Conservation (phyloP, 2,888 invertebrate species). For the Eudasyphora cyanicolor region DNA sequence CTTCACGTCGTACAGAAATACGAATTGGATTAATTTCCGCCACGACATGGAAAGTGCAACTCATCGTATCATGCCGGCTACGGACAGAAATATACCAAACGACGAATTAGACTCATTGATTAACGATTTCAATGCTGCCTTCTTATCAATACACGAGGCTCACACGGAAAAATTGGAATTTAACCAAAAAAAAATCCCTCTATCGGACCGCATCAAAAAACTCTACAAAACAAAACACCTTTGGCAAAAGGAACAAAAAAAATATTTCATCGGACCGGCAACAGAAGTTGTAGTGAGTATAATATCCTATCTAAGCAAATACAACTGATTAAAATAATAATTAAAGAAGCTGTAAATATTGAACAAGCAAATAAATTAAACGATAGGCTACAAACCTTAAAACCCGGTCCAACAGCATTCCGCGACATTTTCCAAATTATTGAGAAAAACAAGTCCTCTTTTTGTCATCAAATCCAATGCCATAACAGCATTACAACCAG, state of each 20-base stretch:
- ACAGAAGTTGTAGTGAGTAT: slow-evolving; percentile 14
- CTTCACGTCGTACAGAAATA: slow-evolving; percentile 15
- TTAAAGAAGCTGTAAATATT: neutral
- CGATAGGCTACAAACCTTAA: neutral
- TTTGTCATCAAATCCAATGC: too few species aligned
- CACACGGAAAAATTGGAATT: neutral
- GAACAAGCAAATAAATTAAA: neutral
- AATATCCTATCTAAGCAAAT: slow-evolving; percentile 19
- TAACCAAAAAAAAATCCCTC: neutral
- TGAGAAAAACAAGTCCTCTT: too few species aligned
- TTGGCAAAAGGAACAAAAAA: neutral
- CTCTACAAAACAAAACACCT: neutral
- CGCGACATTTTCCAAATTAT: too few species aligned
- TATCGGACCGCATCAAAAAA: neutral
- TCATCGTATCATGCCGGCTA: neutral
- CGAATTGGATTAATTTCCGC: neutral
- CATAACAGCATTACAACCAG: too few species aligned
- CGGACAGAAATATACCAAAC: neutral
- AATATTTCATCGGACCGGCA: neutral
- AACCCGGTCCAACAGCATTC: slow-evolving; percentile 5
- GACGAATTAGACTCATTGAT: neutral
- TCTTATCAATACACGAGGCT: too few species aligned
- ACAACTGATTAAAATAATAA: slow-evolving; percentile 6
- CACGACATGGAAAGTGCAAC: neutral
- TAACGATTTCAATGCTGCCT: neutral